These are phyloP conservation scores for Anisognathus igniventris DNA, from an alignment of 2,797 vertebrate genomes.

Conservation along the genomic window DNA sequence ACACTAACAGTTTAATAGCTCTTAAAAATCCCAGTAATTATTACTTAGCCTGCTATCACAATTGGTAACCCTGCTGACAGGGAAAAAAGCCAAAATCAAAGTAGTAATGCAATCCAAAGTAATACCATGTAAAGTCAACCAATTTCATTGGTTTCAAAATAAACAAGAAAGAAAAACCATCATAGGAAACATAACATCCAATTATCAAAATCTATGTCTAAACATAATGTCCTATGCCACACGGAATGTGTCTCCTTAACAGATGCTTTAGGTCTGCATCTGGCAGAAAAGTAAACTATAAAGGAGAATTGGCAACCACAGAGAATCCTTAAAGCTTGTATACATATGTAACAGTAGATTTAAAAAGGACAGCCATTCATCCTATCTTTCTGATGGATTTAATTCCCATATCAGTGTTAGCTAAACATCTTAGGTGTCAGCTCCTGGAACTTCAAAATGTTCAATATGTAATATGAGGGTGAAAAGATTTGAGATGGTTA, in stretches of 20 bases:
- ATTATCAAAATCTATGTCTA: background rate
- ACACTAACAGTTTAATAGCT: background rate
- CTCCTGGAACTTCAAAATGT: background rate
- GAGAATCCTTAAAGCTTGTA: background rate
- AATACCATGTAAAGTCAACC: background rate
- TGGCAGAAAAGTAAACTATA: background rate
- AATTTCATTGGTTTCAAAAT: background rate
- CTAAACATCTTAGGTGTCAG: background rate
- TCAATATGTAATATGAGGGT: background rate
- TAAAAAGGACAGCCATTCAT: background rate
- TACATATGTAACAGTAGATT: background rate
- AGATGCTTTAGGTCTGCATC: background rate
- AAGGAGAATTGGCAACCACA: background rate
- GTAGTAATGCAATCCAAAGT: background rate
- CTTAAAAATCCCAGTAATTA: conserved; percentile 20
- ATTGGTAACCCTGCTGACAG: background rate
- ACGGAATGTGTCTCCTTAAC: background rate
- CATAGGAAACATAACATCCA: background rate
- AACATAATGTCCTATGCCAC: background rate
- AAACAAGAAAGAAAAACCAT: background rate
- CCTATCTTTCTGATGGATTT: background rate
- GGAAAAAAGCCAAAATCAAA: background rate
- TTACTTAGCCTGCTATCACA: background rate
- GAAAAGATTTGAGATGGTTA: background rate
- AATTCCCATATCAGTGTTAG: background rate